Evolutionary conservation across 1,140 invertebrate species (phyloP).

Genomic region (Trichogramma pretiosum): DNA sequence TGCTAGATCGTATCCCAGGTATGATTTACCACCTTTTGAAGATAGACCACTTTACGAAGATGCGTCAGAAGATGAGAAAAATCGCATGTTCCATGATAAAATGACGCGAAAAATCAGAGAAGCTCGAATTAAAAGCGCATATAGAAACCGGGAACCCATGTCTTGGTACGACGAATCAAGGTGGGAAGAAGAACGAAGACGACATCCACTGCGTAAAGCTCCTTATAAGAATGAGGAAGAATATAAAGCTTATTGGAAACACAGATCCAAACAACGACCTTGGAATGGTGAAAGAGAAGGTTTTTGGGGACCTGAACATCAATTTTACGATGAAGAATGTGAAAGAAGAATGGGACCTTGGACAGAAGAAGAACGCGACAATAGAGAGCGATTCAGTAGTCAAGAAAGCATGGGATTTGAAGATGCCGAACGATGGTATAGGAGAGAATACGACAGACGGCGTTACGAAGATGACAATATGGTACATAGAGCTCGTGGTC

Average conservation of each 20-base stretch:
- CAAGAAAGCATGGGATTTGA: conserved; percentile 48
- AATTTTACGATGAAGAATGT: conserved; percentile 38
- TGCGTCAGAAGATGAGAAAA: conserved; percentile 23
- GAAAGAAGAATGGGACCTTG: conserved; percentile 35
- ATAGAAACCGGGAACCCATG: conserved; percentile 31
- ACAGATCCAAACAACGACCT: conserved; percentile 30
- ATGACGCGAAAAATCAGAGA: conserved; percentile 31
- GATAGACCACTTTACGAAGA: conserved; percentile 34
- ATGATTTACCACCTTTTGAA: conserved; percentile 26
- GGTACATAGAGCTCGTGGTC: conserved; percentile 30
- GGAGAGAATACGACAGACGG: conserved; percentile 38
- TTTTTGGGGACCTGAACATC: conserved; percentile 31
- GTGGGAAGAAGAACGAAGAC: conserved; percentile 40
- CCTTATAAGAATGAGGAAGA: conserved; percentile 42
- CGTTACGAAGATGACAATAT: conserved; percentile 35
- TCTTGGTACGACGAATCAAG: conserved; percentile 38
- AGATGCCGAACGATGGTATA: conserved; percentile 37
- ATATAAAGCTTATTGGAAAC: conserved; percentile 39
- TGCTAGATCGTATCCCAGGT: conserved; percentile 26
- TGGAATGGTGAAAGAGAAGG: conserved; percentile 33
- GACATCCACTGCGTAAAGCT: conserved; percentile 32
- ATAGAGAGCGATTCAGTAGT: conserved; percentile 46
- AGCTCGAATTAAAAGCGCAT: conserved; percentile 27
- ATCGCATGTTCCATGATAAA: conserved; percentile 31
- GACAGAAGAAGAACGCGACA: conserved; percentile 36